These are phyloP conservation scores for Beaufortia kweichowensis DNA, from an alignment of 2,113 vertebrate species.

Conservation along the genomic window DNA sequence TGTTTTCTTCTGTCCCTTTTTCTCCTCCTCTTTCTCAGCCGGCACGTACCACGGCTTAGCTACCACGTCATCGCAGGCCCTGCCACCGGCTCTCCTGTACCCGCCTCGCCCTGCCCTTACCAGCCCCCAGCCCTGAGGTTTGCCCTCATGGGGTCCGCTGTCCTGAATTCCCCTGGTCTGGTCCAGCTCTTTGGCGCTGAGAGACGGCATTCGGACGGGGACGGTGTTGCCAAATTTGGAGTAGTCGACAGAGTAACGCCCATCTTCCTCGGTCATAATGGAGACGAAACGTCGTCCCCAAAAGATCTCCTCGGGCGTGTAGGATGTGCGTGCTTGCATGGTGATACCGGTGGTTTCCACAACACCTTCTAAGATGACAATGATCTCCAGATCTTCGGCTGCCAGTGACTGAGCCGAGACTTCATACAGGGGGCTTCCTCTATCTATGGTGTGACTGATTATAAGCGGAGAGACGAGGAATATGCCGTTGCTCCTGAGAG, in stretches of 20 bases:
- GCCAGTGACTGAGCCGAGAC: slow-evolving; percentile 73
- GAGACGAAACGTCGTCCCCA: slow-evolving; percentile 83
- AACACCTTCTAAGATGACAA: slow-evolving; percentile 81
- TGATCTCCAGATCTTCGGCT: slow-evolving; percentile 77
- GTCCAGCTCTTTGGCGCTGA: slow-evolving; percentile 78
- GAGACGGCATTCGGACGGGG: slow-evolving; percentile 70
- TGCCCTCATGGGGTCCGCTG: slow-evolving; percentile 50
- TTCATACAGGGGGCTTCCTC: slow-evolving; percentile 78
- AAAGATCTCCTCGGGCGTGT: slow-evolving; percentile 80
- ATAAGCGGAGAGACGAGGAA: slow-evolving; percentile 83
- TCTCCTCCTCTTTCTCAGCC: slow-evolving; percentile 59
- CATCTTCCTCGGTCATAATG: slow-evolving; percentile 80
- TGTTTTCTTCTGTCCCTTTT: slow-evolving; percentile 67
- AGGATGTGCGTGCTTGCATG: slow-evolving; percentile 83
- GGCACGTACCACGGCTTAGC: slow-evolving; percentile 68
- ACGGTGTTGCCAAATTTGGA: slow-evolving; percentile 85
- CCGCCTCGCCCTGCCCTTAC: slow-evolving; percentile 75
- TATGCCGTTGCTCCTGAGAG: slow-evolving; percentile 79
- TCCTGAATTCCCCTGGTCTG: slow-evolving; percentile 69
- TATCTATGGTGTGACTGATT: slow-evolving; percentile 81
- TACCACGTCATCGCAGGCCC: slow-evolving; percentile 57
- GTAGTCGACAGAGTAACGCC: slow-evolving; percentile 79
- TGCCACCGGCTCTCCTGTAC: slow-evolving; percentile 70
- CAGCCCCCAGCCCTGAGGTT: slow-evolving; percentile 74
- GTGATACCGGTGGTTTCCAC: slow-evolving; percentile 83